Evolutionary conservation across 1,140 invertebrate genomes (phyloP), one percentile per base, ranked within the genome.

Genomic region (Trachymyrmex septentrionalis): DNA sequence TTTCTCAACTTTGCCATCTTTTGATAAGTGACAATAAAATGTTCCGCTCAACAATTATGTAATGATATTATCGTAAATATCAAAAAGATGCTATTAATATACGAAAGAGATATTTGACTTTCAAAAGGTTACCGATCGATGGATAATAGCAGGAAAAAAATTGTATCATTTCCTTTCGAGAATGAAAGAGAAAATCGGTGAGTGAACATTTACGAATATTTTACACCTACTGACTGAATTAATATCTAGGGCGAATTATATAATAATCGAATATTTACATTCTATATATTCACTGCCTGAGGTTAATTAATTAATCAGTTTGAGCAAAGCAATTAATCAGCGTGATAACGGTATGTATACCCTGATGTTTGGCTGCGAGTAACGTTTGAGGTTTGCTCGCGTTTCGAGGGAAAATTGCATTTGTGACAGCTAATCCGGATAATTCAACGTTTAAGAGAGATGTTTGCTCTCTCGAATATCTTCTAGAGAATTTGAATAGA

Each of bases 221-320:
- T 38, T 44, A 44, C 69, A 14, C n/a, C 6, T 24, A 50, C 27
- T 67, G 48, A 85, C 85, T 80, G 72, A 75, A 88, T 88, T 86
- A 89, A 87, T 88, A 77, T 48, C 7, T 76, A 84, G 86, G 86
- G 86, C 72, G 86, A 86, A 88, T 91, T 90, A 91, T 90, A 91
- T 85, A 91, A 91, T 91, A 90, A 91, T 87, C 86, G 88, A 87
- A 88, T 90, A 88, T 91, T 91, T 88, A 87, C 80, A 57, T 76
- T 81, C 14, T 30, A 81, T 76, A 12, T 38, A 53, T 30, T 61
- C 34, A 12, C n/a, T 44, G 64, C 38, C 21, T 69, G 38, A 24
- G 38, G 66, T 69, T 69, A 69, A 38, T 69, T 69, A 69, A 69
- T 69, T 69, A 69, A 69, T 69, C 66, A 69, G 38, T 2, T 9